phyloP scores from a whole-genome alignment of 1,140 invertebrate species.

The Cotesia typhae region DNA sequence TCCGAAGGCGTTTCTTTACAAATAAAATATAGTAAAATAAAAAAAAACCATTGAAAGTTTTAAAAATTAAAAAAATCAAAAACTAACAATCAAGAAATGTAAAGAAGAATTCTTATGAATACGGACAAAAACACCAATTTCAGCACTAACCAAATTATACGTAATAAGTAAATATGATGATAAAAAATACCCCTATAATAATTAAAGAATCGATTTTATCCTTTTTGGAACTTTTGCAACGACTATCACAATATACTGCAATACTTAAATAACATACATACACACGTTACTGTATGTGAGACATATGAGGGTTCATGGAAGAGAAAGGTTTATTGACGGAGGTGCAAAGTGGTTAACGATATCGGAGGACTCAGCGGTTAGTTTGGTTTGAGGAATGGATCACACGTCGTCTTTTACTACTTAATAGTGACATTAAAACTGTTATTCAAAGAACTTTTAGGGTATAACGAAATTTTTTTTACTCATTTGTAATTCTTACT shows the following conservation, averaged over 20 bases:
- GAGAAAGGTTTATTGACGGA: constrained; percentile 43
- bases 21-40: too few relatives aligned
- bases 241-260: too few relatives aligned
- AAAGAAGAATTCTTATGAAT: too few relatives aligned
- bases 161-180: too few relatives aligned
- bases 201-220: not conserved
- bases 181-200: not conserved
- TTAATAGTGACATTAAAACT: constrained; percentile 5
- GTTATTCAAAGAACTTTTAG: not conserved
- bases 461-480: not conserved
- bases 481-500: constrained; percentile 1
- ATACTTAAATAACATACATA: not conserved
- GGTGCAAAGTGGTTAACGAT: constrained; percentile 52
- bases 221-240: too few relatives aligned
- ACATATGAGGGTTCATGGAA: constrained; percentile 3
- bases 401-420: constrained; percentile 18
- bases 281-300: constrained; percentile 19
- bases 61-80: too few relatives aligned
- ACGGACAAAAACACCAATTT: too few relatives aligned
- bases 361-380: constrained; percentile 48
- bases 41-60: too few relatives aligned
- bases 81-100: too few relatives aligned
- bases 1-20: too few relatives aligned
- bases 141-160: too few relatives aligned
- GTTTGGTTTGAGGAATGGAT: constrained; percentile 45